phyloP scores from a whole-genome alignment of 1,140 invertebrate genomes.

The Drosophila tsacasi region DNA sequence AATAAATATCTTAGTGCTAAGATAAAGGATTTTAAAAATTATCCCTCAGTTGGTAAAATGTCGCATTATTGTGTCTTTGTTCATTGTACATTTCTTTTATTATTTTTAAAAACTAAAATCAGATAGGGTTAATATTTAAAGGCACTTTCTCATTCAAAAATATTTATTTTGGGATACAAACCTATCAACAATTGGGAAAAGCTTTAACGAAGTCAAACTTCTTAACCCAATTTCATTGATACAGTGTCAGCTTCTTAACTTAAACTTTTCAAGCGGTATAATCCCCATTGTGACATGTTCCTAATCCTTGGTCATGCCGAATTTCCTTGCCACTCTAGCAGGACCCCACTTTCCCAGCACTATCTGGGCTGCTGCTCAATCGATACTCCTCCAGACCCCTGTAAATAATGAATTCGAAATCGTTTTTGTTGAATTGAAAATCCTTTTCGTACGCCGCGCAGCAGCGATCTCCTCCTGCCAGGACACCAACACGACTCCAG shows the following conservation, averaged over 20 bases:
- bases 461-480: slow-evolving; percentile 42
- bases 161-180: background rate
- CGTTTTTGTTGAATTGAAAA: slow-evolving; percentile 80
- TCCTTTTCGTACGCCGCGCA: slow-evolving; percentile 61
- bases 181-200: background rate
- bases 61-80: too few relatives aligned
- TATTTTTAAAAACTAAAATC: background rate
- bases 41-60: too few relatives aligned
- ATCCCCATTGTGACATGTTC: background rate
- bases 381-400: slow-evolving; percentile 34
- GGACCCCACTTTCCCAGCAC: background rate
- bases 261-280: background rate
- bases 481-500: background rate
- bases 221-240: slow-evolving; percentile 6
- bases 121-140: background rate
- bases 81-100: background rate
- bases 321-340: background rate
- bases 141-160: background rate
- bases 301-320: background rate
- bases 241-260: background rate
- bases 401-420: slow-evolving; percentile 76
- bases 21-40: background rate
- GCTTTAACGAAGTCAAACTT: background rate
- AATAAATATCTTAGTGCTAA: background rate
- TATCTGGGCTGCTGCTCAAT: slow-evolving; percentile 18